Conservation (phyloP, 2,797 vertebrate genomes). For the Rhinogobio ventralis region DNA sequence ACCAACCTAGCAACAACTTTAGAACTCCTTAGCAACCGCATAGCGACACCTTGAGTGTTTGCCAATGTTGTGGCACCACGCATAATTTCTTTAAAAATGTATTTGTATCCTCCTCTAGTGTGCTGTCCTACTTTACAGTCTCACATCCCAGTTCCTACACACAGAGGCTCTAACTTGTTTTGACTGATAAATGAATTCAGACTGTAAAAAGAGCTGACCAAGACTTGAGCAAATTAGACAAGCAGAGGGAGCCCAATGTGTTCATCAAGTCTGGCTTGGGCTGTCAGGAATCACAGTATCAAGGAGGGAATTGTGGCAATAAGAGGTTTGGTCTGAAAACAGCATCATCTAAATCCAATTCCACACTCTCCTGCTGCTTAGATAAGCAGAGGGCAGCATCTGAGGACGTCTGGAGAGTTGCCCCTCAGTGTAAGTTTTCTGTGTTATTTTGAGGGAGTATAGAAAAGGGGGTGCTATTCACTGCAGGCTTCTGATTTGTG, state of each 20-base stretch:
- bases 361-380: constrained; percentile 23
- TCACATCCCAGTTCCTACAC: constrained; percentile 26
- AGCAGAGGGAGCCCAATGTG: constrained; percentile 25
- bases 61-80: background rate
- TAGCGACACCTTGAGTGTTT: background rate
- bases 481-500: constrained; percentile 63
- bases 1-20: background rate
- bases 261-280: constrained; percentile 39
- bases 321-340: constrained; percentile 2
- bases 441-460: constrained; percentile 18
- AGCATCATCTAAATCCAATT: constrained; percentile 51
- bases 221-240: constrained; percentile 42
- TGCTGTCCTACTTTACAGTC: constrained; percentile 13
- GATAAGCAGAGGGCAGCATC: constrained; percentile 37
- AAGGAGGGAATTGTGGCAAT: constrained; percentile 52
- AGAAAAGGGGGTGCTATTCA: background rate
- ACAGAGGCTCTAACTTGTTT: constrained; percentile 32
- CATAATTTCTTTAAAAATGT: background rate
- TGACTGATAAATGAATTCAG: constrained; percentile 50
- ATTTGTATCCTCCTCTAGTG: constrained; percentile 33
- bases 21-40: background rate
- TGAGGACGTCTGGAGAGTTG: constrained; percentile 12
- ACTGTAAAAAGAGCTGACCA: constrained; percentile 47
- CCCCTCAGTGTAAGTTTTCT: constrained; percentile 1
- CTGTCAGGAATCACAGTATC: constrained; percentile 58